Conservation (phyloP, 64 coral and sea anemone species). For the Pocillopora verrucosa region DNA sequence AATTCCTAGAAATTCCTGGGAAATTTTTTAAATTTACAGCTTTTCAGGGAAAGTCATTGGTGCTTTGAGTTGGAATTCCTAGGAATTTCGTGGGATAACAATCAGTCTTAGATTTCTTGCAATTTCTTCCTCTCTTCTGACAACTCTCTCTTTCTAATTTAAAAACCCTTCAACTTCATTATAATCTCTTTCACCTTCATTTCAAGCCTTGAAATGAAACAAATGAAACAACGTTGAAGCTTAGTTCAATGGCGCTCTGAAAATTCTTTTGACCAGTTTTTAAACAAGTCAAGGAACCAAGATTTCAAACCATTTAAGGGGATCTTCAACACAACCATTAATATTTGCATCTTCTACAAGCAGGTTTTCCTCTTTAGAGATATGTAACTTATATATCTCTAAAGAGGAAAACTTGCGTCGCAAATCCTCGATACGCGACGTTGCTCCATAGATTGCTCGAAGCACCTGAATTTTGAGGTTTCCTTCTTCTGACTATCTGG, state of each 20-base stretch:
- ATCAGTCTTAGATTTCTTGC: neutral
- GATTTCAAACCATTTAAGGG: conserved; percentile 90
- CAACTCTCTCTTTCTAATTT: conserved; percentile 1
- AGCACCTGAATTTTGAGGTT: neutral
- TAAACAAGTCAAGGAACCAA: conserved; percentile 70
- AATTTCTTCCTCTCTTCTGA: neutral
- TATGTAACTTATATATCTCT: neutral
- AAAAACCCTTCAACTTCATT: conserved; percentile 11
- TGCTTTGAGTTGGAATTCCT: too few species aligned
- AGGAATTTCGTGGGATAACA: too few species aligned
- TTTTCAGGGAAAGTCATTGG: too few species aligned
- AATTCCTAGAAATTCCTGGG: too few species aligned
- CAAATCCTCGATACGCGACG: conserved; percentile 1
- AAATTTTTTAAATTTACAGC: too few species aligned
- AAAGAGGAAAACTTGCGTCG: too few species aligned
- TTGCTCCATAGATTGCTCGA: neutral
- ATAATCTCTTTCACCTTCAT: conserved; percentile 57
- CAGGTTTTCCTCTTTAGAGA: neutral
- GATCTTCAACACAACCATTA: conserved; percentile 49
- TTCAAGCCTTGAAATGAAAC: conserved; percentile 71
- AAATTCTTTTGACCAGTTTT: conserved; percentile 71
- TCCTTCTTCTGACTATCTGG: neutral
- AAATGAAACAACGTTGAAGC: neutral
- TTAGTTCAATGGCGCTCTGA: conserved; percentile 67
- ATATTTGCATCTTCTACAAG: neutral